Evolutionary conservation across 1,140 invertebrate species (phyloP).

Genomic region (Ostrea edulis): DNA sequence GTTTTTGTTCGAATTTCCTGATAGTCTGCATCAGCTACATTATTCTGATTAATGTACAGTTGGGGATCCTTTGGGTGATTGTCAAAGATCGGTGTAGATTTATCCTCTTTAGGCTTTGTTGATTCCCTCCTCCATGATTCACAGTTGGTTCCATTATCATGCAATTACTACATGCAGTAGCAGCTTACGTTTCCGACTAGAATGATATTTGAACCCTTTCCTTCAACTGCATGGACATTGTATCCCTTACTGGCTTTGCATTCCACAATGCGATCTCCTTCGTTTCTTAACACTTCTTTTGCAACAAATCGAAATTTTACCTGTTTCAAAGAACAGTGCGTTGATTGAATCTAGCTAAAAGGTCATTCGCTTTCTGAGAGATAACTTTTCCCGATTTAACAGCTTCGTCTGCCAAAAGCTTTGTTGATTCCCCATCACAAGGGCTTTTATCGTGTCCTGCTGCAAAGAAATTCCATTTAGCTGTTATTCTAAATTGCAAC

Average conservation of each 20-base stretch:
- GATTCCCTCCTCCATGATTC: conserved; percentile 4
- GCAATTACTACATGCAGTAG: not conserved
- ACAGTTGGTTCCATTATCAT: not conserved
- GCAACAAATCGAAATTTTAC: conserved; percentile 48
- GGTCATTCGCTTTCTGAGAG: not conserved
- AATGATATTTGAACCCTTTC: conserved; percentile 46
- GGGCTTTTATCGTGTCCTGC: too few relatives aligned
- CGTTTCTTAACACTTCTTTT: conserved; percentile 20
- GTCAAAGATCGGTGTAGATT: not conserved
- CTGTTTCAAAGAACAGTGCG: conserved; percentile 34
- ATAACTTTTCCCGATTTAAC: too few relatives aligned
- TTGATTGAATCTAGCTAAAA: conserved; percentile 42
- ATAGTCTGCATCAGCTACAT: not conserved
- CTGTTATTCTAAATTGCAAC: not conserved
- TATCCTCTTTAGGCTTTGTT: not conserved
- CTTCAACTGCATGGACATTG: conserved; percentile 56
- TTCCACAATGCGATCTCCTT: not conserved
- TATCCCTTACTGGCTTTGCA: conserved; percentile 49
- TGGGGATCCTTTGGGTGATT: not conserved
- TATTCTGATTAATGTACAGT: not conserved
- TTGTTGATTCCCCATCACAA: too few relatives aligned
- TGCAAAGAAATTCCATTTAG: too few relatives aligned
- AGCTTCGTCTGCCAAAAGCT: too few relatives aligned
- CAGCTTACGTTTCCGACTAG: conserved; percentile 3
- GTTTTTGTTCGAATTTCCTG: too few relatives aligned